phyloP scores from a whole-genome alignment of 2,113 vertebrate genomes.

The Fregetta grallaria region DNA sequence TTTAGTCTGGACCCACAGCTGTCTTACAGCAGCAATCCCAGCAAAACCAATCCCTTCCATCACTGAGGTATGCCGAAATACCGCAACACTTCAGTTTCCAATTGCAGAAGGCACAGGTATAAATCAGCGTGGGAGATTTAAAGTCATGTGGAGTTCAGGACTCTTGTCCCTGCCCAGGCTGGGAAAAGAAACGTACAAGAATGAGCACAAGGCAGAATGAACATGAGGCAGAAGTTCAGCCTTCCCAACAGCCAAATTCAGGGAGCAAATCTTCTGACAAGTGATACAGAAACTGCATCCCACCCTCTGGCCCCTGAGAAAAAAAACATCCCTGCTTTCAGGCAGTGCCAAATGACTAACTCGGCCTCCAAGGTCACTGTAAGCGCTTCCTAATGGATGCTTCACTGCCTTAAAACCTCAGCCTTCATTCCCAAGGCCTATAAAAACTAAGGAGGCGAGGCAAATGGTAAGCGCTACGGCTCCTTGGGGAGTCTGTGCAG shows the following conservation, averaged over 20 bases:
- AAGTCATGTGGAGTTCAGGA: not conserved
- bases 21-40: not conserved
- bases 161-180: not conserved
- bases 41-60: not conserved
- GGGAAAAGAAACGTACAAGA: not conserved
- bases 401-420: not conserved
- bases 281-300: accelerated
- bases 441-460: conserved; percentile 47
- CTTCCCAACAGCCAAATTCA: not conserved
- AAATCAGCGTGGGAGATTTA: not conserved
- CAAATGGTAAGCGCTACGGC: not conserved
- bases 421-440: not conserved
- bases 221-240: not conserved
- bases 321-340: not conserved
- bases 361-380: conserved; percentile 1
- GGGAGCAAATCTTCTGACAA: not conserved
- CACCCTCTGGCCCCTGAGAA: not conserved
- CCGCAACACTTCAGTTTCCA: not conserved
- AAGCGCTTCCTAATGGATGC: not conserved
- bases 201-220: not conserved
- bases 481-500: not conserved
- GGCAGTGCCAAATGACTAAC: not conserved
- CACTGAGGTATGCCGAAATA: accelerated
- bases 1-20: not conserved
- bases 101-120: not conserved